Evolutionary conservation across 1,140 invertebrate species (phyloP).

Genomic region (Lethrus apterus): DNA sequence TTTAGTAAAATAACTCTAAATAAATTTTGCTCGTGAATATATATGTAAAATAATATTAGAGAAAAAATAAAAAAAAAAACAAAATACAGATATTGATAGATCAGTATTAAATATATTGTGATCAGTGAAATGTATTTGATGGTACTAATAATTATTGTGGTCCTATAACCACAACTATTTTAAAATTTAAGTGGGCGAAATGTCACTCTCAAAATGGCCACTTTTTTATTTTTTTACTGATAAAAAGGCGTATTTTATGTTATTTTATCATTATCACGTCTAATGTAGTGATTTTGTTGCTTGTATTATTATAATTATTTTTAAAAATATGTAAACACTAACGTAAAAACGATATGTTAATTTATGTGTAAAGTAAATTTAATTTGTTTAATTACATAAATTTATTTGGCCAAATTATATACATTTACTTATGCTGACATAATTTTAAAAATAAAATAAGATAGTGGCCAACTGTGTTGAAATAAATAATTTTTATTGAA

Average conservation of each 20-base stretch:
- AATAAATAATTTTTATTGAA: constrained; percentile 6
- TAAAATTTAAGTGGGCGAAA: neutral
- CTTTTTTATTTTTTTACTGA: constrained; percentile 1
- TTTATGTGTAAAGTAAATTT: no score
- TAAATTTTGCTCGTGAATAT: constrained; percentile 16
- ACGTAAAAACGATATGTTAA: no score
- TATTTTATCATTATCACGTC: no score
- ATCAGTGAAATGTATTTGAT: constrained; percentile 1
- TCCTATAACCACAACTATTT: constrained; percentile 1
- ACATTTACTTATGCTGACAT: no score
- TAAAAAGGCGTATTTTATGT: no score
- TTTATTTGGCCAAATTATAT: no score
- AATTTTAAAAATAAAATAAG: no score
- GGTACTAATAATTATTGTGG: constrained; percentile 7
- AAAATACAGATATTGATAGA: constrained; percentile 14
- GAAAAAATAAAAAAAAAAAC: constrained; percentile 1
- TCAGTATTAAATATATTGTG: constrained; percentile 21
- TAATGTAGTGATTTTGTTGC: no score
- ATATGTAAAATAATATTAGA: constrained; percentile 18
- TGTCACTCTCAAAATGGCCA: constrained; percentile 1
- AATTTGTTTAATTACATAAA: no score
- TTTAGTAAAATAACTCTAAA: constrained; percentile 10
- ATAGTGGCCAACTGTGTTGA: constrained; percentile 5
- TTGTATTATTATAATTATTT: no score
- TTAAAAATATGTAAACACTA: no score